phyloP scores from a whole-genome alignment of 2,888 invertebrate genomes.

The Saturnia japonica region DNA sequence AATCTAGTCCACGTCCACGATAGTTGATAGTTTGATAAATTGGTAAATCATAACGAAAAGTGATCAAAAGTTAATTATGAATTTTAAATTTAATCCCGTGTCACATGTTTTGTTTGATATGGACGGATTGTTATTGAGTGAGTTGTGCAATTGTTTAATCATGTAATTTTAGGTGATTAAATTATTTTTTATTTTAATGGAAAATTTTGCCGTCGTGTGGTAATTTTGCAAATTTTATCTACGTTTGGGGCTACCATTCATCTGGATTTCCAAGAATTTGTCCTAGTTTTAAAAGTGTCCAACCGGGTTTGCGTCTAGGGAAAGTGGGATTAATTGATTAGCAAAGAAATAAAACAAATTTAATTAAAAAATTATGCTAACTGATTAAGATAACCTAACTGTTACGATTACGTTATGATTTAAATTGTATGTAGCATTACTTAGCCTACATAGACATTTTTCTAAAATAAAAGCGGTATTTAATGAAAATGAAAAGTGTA shows the following conservation, averaged over 20 bases:
- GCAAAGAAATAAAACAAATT: no score
- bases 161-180: not conserved
- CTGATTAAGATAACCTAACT: no score
- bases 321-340: no score
- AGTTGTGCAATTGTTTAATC: constrained; percentile 38
- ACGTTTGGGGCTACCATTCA: not conserved
- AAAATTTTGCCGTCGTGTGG: not conserved
- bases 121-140: constrained; percentile 72
- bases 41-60: constrained; percentile 1
- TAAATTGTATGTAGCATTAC: no score
- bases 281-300: no score
- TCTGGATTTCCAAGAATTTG: no score
- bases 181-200: not conserved
- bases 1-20: not conserved
- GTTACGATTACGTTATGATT: no score
- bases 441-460: no score
- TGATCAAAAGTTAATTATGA: constrained; percentile 44
- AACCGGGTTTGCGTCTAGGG: no score
- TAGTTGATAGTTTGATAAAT: not conserved
- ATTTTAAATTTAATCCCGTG: constrained; percentile 41
- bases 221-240: not conserved
- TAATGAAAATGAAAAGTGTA: no score
- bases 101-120: constrained; percentile 74
- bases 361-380: no score
- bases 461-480: no score